Evolutionary conservation across 2,113 vertebrate genomes (phyloP), one percentile per base, ranked within the genome.

Genomic region (Dromiciops gliroides): DNA sequence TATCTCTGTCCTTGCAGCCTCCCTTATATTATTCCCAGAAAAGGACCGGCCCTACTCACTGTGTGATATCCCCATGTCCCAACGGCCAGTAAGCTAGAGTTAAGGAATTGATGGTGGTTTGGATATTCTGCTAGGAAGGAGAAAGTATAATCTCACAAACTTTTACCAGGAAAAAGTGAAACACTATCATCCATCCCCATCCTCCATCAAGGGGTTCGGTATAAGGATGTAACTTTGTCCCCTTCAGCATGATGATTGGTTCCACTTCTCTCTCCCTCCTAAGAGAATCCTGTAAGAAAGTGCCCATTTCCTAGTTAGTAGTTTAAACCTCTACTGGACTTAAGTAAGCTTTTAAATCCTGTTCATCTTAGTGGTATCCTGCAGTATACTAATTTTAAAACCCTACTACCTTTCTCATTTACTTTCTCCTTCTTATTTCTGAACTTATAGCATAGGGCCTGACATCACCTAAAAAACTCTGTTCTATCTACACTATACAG

Each of bases 121-220:
- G 90, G 67, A 1, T 51, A 47, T 25, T 92, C 53, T 53, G 25
- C 23, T 26, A 75, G 89, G 3, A 95, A 94, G 47, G 53, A 53
- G n/a, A 93, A 97, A 89, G 47, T 23, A 83, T 83, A 44, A 44
- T 83, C 67, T 83, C 67, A 83, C 31, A 92, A 83, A 28, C 88
- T 90, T 96, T 97, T 98, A 99, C 99, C 99, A 99, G 98, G 96
- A 99, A 99, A 97, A 99, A 99, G 97, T 99, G 99, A 0, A 99
- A n/a, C 93, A 99, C 99, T n/a, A 99, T 99, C 98, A 99, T 99
- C 99, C 99, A 99, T 26, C 99, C 99, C 99, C 99, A 99, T 0
- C 99, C 99, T 94, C 98, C 98, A 48, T 98, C 99, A 0, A 98
- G 99, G 67, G 98, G 97, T 47, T 98, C 98, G 56, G 97, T 98